These are phyloP conservation scores for Fundulus diaphanus DNA, from an alignment of 2,797 vertebrate genomes.

Conservation along the genomic window DNA sequence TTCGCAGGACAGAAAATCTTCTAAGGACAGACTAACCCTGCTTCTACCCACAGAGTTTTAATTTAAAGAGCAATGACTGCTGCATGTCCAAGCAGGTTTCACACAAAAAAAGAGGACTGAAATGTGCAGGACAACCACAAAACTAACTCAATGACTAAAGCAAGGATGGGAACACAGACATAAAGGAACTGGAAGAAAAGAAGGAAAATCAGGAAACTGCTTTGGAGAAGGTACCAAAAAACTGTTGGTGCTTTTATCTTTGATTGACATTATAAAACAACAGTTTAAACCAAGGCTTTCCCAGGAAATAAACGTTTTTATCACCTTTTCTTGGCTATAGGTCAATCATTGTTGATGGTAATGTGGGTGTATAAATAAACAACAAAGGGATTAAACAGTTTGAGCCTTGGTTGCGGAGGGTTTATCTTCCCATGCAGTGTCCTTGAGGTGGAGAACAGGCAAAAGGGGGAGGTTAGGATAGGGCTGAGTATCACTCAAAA, in stretches of 20 bases:
- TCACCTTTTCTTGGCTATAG: neutral
- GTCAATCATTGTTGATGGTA: neutral
- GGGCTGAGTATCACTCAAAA: conserved; percentile 47
- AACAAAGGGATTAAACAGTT: neutral
- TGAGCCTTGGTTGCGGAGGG: conserved; percentile 39
- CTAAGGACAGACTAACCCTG: too few species aligned
- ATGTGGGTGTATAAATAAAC: neutral
- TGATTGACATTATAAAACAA: neutral
- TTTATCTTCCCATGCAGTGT: conserved; percentile 52
- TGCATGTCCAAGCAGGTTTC: neutral
- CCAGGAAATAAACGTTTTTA: neutral
- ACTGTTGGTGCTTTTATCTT: neutral
- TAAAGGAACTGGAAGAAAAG: neutral
- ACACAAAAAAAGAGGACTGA: neutral
- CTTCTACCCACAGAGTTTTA: neutral
- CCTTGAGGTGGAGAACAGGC: conserved; percentile 29
- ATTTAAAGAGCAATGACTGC: neutral
- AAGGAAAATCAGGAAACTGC: conserved; percentile 20
- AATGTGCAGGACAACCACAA: conserved; percentile 16
- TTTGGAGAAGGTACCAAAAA: conserved; percentile 34
- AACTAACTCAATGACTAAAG: conserved; percentile 1
- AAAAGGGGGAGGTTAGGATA: conserved; percentile 13
- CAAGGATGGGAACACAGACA: neutral
- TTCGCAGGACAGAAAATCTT: neutral
- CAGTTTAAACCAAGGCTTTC: conserved; percentile 41